Conservation (phyloP, 2,888 invertebrate genomes). For the Bursaphelenchus okinawaensis region DNA sequence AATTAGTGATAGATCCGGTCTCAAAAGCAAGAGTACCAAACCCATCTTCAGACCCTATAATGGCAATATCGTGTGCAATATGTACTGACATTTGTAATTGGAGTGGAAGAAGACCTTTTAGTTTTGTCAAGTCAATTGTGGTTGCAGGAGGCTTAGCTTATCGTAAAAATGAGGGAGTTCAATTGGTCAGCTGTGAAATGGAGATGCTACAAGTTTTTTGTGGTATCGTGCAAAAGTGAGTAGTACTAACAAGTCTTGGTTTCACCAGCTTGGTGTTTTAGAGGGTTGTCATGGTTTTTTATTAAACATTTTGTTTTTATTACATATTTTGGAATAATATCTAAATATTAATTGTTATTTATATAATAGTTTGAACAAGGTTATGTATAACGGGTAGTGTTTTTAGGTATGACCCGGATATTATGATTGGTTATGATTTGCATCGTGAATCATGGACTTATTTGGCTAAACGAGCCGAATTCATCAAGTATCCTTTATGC, state of each 20-base stretch:
- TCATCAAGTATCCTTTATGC: constrained; percentile 37
- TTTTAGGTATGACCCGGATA: constrained; percentile 60
- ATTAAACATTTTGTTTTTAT: constrained; percentile 1
- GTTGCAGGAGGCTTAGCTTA: background rate
- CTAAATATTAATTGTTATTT: too few species aligned
- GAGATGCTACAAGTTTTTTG: constrained; percentile 20
- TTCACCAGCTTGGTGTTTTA: too few species aligned
- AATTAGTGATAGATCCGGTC: constrained; percentile 15
- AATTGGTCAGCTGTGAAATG: constrained; percentile 14
- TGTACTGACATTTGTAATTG: constrained; percentile 1
- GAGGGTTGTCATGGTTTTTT: constrained; percentile 6
- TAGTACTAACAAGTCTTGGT: too few species aligned
- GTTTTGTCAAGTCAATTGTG: background rate
- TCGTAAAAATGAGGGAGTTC: background rate
- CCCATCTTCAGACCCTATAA: constrained; percentile 10
- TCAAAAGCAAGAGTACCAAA: constrained; percentile 1
- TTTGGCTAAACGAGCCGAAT: constrained; percentile 58
- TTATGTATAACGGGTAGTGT: too few species aligned
- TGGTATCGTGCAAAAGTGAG: constrained; percentile 13
- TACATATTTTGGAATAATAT: background rate
- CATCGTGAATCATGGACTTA: constrained; percentile 61
- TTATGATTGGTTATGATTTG: constrained; percentile 62
- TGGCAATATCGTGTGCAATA: constrained; percentile 9
- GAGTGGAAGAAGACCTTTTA: background rate
- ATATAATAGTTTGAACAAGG: too few species aligned